phyloP scores from a whole-genome alignment of 2,888 invertebrate species.

The Sepiola atlantica region DNA sequence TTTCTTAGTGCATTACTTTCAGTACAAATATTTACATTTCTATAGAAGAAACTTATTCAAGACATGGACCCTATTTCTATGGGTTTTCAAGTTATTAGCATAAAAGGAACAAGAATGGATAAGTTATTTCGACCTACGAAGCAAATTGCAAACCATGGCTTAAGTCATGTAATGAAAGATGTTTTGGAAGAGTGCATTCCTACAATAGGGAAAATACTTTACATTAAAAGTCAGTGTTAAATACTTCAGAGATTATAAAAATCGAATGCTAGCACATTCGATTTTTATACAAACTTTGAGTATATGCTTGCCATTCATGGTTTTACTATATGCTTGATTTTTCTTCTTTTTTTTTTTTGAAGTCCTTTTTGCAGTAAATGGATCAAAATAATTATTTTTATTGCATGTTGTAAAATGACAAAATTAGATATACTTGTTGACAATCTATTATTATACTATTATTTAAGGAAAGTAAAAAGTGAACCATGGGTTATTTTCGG shows the following conservation, averaged over 20 bases:
- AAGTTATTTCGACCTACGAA: neutral
- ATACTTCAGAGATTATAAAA: neutral
- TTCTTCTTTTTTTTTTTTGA: neutral
- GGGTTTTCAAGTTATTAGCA: too few relatives aligned
- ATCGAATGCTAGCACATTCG: neutral
- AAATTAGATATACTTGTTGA: too few relatives aligned
- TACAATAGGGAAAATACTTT: neutral
- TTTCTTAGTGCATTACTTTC: neutral
- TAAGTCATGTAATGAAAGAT: neutral
- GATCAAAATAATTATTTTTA: too few relatives aligned
- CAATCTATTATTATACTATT: too few relatives aligned
- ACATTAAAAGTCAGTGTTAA: neutral
- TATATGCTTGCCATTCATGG: neutral
- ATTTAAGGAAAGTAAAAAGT: too few relatives aligned
- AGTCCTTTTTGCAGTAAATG: too few relatives aligned
- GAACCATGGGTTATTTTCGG: too few relatives aligned
- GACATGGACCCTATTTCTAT: too few relatives aligned
- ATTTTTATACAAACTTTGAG: neutral
- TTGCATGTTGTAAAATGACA: too few relatives aligned
- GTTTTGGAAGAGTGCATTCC: neutral
- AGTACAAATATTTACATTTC: neutral
- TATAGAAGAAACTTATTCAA: too few relatives aligned
- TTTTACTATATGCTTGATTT: neutral
- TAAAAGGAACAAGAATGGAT: neutral
- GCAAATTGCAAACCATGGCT: neutral